phyloP scores from a whole-genome alignment of 2,797 vertebrate species.

The Hephaestus fuliginosus region DNA sequence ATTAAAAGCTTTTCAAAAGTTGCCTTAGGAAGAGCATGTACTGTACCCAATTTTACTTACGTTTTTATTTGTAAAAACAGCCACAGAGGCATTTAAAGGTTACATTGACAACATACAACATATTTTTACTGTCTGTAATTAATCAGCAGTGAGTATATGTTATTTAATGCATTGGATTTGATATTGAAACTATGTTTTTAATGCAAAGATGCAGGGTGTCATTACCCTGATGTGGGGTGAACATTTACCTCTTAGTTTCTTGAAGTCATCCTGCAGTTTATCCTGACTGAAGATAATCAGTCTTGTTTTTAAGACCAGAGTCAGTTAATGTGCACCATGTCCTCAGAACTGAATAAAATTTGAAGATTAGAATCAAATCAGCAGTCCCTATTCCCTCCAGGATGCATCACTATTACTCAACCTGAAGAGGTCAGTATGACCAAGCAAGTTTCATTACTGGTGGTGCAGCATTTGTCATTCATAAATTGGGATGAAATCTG shows the following conservation, averaged over 20 bases:
- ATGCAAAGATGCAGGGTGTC: not conserved
- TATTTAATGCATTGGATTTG: constrained; percentile 30
- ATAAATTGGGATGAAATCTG: no score
- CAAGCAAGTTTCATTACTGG: not conserved
- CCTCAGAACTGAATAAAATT: constrained; percentile 18
- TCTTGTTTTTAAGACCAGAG: constrained; percentile 9
- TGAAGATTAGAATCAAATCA: not conserved
- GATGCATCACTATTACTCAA: not conserved
- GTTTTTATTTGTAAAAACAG: constrained; percentile 13
- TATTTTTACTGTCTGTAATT: constrained; percentile 6
- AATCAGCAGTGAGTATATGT: not conserved
- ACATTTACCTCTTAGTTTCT: not conserved
- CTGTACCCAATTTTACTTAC: constrained; percentile 38
- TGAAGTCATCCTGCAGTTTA: not conserved
- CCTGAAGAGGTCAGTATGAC: constrained; percentile 53
- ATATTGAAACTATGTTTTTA: constrained; percentile 24
- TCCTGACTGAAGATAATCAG: not conserved
- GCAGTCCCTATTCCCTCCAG: not conserved
- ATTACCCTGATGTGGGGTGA: not conserved
- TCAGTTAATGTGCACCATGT: not conserved
- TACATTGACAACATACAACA: not conserved
- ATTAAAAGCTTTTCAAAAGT: constrained; percentile 24
- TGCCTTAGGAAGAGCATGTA: constrained; percentile 53
- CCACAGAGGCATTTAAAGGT: not conserved
- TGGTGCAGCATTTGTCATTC: not conserved